Conservation (phyloP, 2,797 vertebrate genomes). For the Propithecus perrieri region DNA sequence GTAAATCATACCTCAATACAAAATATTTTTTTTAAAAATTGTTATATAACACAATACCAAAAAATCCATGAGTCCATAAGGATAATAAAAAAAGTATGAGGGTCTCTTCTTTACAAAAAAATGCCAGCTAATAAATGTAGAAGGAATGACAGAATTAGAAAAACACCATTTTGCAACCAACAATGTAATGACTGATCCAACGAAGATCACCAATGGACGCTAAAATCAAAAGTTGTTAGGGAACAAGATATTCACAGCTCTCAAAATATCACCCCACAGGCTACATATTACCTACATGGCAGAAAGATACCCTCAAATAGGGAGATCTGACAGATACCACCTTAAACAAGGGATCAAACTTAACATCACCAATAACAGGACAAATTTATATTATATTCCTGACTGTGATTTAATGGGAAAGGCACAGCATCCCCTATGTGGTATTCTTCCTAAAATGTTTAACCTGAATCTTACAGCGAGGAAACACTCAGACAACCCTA, state of each 20-base stretch:
- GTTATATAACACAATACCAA: background rate
- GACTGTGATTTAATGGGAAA: background rate
- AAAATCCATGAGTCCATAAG: background rate
- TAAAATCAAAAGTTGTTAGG: background rate
- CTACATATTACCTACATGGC: background rate
- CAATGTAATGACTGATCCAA: background rate
- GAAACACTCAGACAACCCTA: background rate
- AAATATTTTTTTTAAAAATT: background rate
- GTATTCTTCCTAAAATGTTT: background rate
- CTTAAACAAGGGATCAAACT: background rate
- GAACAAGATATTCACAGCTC: background rate
- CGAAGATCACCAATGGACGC: background rate
- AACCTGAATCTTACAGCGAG: background rate
- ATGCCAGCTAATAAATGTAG: background rate
- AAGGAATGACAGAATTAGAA: background rate
- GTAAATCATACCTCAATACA: background rate
- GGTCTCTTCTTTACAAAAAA: background rate
- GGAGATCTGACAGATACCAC: background rate
- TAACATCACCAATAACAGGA: background rate
- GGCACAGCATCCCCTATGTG: background rate
- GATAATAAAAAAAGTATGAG: background rate
- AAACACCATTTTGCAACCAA: background rate
- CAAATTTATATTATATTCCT: background rate
- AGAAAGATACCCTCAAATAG: background rate
- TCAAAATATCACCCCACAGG: background rate